Evolutionary conservation across 2,888 invertebrate genomes (phyloP).

Genomic region (Oscheius myriophilus): DNA sequence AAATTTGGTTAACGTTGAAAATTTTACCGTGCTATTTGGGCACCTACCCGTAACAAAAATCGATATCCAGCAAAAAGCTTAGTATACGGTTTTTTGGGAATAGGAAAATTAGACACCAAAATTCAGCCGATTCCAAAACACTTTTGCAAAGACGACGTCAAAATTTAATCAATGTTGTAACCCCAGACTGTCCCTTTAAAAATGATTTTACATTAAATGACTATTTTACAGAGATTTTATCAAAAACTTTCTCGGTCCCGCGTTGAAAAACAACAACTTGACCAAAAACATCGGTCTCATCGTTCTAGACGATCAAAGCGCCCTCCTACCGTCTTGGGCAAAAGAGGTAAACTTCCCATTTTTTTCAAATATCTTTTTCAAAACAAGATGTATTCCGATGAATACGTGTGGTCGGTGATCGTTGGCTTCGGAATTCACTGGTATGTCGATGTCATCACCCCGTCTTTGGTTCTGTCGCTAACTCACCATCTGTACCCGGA

Average conservation of each 20-base stretch:
- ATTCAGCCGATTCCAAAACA: too few relatives aligned
- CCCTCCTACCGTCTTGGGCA: slow-evolving; percentile 77
- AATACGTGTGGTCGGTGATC: slow-evolving; percentile 68
- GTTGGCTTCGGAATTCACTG: slow-evolving; percentile 86
- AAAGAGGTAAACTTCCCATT: slow-evolving; percentile 73
- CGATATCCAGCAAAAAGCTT: too few relatives aligned
- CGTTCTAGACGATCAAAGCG: slow-evolving; percentile 78
- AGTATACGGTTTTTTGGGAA: too few relatives aligned
- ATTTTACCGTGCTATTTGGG: too few relatives aligned
- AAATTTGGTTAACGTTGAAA: too few relatives aligned
- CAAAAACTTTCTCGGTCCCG: slow-evolving; percentile 81
- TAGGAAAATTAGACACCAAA: too few relatives aligned
- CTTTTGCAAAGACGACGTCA: too few relatives aligned
- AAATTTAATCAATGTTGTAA: too few relatives aligned
- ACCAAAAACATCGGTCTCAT: slow-evolving; percentile 79
- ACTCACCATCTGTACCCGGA: slow-evolving; percentile 78
- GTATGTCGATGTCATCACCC: slow-evolving; percentile 78
- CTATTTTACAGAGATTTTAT: slow-evolving; percentile 78
- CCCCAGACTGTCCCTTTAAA: too few relatives aligned
- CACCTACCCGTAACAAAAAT: too few relatives aligned
- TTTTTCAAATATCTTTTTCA: neutral
- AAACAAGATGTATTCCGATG: too few relatives aligned
- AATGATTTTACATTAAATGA: neutral
- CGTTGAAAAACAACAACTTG: slow-evolving; percentile 75
- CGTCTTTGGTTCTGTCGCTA: slow-evolving; percentile 75